Conservation (phyloP, 2,797 vertebrate species). For the Crocodylus rhombifer region DNA sequence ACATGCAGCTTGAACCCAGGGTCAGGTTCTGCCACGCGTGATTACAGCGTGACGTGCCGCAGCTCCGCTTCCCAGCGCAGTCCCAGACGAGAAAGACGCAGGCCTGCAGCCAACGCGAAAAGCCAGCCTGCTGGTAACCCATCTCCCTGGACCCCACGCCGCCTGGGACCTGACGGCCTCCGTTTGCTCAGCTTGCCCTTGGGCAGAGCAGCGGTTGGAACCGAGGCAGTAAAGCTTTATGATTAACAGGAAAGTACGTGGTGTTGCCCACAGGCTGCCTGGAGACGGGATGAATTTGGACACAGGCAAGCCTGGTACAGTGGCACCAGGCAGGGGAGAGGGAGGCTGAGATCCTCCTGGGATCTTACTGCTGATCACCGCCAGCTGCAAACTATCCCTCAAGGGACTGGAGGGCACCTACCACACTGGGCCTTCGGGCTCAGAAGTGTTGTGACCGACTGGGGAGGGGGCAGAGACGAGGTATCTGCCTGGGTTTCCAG, state of each 20-base stretch:
- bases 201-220: neutral
- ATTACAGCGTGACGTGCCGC: neutral
- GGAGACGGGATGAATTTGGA: neutral
- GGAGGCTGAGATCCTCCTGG: neutral
- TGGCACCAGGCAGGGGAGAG: neutral
- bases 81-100: neutral
- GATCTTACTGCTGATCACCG: neutral
- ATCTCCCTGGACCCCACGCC: neutral
- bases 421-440: neutral
- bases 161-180: neutral
- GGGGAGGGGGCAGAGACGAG: too few relatives aligned
- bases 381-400: neutral
- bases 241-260: neutral
- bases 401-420: neutral
- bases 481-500: too few relatives aligned
- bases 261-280: neutral
- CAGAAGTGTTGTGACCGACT: too few relatives aligned
- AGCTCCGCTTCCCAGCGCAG: neutral
- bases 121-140: too few relatives aligned
- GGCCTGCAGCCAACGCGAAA: neutral
- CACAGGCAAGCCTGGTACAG: neutral
- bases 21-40: neutral
- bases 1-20: neutral
- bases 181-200: neutral
- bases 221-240: neutral